A percentile compares a stretch with the other conserved stretches of the same genome.
phyloP scores from a whole-genome alignment of 1,140 invertebrate species.

The Drosophila kepulauana region DNA sequence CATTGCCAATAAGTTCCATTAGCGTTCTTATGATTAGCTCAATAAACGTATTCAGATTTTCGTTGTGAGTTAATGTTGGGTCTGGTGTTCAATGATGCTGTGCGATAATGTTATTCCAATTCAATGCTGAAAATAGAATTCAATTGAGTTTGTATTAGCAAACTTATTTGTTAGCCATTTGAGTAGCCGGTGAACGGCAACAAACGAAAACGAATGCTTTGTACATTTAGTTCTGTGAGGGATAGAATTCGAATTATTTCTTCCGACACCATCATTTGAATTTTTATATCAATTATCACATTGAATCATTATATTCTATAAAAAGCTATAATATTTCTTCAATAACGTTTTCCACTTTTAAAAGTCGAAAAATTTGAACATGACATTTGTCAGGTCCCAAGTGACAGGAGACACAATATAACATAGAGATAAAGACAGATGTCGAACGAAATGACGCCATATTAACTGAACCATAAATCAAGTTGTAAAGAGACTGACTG shows the following conservation, averaged over 20 bases:
- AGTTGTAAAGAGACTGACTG: conserved; percentile 73
- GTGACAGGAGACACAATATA: conserved; percentile 15
- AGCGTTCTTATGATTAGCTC: too few species aligned
- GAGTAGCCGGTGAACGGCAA: not conserved
- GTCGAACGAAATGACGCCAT: conserved; percentile 53
- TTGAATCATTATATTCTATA: too few species aligned
- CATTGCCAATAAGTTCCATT: too few species aligned
- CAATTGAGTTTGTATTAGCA: not conserved
- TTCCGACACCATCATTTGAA: too few species aligned
- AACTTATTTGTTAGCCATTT: not conserved
- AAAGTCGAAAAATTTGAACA: conserved; percentile 79
- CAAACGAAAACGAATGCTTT: not conserved
- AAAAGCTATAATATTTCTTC: too few species aligned
- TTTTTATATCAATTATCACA: too few species aligned
- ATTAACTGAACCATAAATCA: conserved; percentile 82
- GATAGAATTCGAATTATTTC: too few species aligned
- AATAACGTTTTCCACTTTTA: conserved; percentile 37
- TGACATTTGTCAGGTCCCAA: conserved; percentile 74
- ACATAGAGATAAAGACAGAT: conserved; percentile 5
- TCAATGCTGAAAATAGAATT: conserved; percentile 29
- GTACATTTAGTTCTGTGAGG: too few species aligned
- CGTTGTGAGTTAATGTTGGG: not conserved
- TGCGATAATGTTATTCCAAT: conserved; percentile 67
- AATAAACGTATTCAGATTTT: not conserved
- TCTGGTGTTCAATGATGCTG: conserved; percentile 21